Percentiles rank a stretch among this genome's conserved stretches.
These are phyloP conservation scores for Holacanthus passer DNA, from an alignment of 2,113 vertebrate species.

Conservation along the genomic window DNA sequence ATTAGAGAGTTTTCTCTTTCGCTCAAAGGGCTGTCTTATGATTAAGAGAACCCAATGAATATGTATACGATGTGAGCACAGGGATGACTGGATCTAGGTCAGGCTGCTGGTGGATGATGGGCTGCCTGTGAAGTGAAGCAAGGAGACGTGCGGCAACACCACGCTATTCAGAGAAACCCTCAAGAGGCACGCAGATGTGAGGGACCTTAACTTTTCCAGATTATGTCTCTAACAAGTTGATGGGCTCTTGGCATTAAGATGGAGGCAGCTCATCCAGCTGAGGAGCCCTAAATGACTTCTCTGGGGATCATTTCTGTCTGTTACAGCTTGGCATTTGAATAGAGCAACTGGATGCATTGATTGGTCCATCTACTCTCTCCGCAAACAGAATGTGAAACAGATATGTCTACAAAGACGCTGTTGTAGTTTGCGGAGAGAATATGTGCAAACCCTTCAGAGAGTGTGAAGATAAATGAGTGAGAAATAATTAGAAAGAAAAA, in stretches of 20 bases:
- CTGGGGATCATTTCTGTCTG: constrained; percentile 59
- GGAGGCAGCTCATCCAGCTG: constrained; percentile 38
- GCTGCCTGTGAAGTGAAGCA: constrained; percentile 60
- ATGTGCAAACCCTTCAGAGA: neutral
- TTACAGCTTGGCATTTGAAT: constrained; percentile 70
- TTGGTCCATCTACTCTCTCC: constrained; percentile 25
- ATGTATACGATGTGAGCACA: constrained; percentile 68
- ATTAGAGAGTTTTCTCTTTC: constrained; percentile 74
- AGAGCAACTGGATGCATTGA: constrained; percentile 51
- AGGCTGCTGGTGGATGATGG: constrained; percentile 65
- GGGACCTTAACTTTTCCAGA: constrained; percentile 59
- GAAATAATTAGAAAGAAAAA: neutral
- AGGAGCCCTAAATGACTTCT: constrained; percentile 67
- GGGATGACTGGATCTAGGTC: constrained; percentile 75
- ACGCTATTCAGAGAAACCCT: constrained; percentile 47
- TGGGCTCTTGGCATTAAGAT: constrained; percentile 56
- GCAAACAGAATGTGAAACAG: constrained; percentile 51
- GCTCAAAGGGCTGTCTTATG: constrained; percentile 64
- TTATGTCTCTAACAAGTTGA: constrained; percentile 62
- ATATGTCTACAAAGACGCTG: constrained; percentile 18
- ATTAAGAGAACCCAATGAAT: constrained; percentile 73
- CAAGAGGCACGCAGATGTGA: constrained; percentile 53
- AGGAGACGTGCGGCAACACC: constrained; percentile 44
- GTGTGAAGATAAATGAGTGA: neutral
- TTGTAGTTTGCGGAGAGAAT: constrained; percentile 8